Conservation (phyloP, 2,113 vertebrate species). For the Albula goreensis region DNA sequence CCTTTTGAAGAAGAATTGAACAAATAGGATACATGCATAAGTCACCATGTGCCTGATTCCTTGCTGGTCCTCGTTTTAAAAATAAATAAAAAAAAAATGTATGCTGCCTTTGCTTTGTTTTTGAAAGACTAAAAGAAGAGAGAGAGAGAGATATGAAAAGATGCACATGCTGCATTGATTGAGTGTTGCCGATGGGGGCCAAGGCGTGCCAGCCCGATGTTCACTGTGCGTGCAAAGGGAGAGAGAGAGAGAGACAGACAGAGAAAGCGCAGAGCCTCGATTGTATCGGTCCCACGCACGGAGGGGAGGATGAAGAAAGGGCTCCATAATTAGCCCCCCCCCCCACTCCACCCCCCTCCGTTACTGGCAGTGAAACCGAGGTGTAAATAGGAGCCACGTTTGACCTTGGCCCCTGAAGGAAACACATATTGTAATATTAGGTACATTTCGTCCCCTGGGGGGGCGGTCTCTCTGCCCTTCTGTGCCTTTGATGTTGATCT, state of each 20-base stretch:
- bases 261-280: background rate
- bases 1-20: too few relatives aligned
- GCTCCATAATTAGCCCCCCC: background rate
- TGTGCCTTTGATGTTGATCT: background rate
- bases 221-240: background rate
- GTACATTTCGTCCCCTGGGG: background rate
- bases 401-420: background rate
- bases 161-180: background rate
- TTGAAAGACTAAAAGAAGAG: too few relatives aligned
- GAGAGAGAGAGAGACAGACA: too few relatives aligned
- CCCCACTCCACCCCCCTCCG: background rate
- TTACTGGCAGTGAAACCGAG: background rate
- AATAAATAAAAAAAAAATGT: too few relatives aligned
- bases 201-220: too few relatives aligned
- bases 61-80: too few relatives aligned
- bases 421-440: background rate
- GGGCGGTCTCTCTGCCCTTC: background rate
- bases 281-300: background rate
- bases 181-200: background rate
- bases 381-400: constrained; percentile 2
- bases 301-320: background rate
- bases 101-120: too few relatives aligned
- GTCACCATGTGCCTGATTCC: too few relatives aligned
- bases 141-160: background rate
- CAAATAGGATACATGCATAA: too few relatives aligned